These are phyloP conservation scores for Passerina amoena DNA, from an alignment of 2,113 vertebrate species.

Conservation along the genomic window DNA sequence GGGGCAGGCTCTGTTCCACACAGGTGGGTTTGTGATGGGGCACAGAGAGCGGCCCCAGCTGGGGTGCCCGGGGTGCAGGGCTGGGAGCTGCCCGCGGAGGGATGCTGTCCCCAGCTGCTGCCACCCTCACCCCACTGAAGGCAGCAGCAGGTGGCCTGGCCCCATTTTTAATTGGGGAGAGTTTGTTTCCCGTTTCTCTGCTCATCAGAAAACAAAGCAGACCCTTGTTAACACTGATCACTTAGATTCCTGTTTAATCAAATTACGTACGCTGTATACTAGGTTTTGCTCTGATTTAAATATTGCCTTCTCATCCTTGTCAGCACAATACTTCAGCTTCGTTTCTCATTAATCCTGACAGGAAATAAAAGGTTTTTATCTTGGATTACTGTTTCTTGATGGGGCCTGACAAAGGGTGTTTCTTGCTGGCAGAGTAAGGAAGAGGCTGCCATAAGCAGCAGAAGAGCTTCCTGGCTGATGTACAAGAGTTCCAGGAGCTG, in stretches of 20 bases:
- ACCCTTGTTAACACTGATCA: constrained; percentile 44
- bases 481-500: not conserved
- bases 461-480: not conserved
- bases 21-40: not conserved
- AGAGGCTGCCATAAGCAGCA: not conserved
- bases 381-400: not conserved
- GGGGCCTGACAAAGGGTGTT: not conserved
- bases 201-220: constrained; percentile 49
- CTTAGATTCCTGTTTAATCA: constrained; percentile 58
- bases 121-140: not conserved
- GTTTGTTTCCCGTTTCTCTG: constrained; percentile 10
- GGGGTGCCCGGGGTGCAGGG: not conserved
- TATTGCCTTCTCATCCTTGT: constrained; percentile 37
- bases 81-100: not conserved
- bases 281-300: constrained; percentile 44
- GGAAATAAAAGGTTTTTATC: not conserved
- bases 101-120: not conserved
- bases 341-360: constrained; percentile 17
- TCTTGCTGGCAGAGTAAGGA: not conserved
- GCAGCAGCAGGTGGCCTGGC: constrained; percentile 3
- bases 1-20: not conserved
- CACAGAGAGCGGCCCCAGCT: not conserved
- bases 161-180: not conserved
- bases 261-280: not conserved
- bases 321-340: constrained; percentile 20